Conservation (phyloP, 2,888 invertebrate genomes). For the Drosophila mimetica region DNA sequence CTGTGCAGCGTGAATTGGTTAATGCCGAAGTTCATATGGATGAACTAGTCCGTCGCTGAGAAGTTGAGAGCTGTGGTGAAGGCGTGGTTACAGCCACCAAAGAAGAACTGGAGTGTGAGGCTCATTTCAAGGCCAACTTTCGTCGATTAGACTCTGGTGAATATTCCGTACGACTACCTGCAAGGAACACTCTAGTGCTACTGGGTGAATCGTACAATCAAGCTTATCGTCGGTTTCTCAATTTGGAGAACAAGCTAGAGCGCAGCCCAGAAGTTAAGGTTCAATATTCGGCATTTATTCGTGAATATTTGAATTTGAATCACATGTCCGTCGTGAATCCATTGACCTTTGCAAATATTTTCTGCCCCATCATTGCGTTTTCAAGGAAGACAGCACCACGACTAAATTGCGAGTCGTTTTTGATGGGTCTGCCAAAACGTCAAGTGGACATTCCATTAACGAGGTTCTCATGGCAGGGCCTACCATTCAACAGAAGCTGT, state of each 20-base stretch:
- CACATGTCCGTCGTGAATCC: background rate
- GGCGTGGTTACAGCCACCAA: background rate
- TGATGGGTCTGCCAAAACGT: background rate
- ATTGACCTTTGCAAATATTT: background rate
- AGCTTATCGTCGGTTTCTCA: too few species aligned
- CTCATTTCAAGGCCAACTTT: background rate
- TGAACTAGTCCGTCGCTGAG: background rate
- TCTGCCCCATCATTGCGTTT: background rate
- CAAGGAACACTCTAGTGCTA: too few species aligned
- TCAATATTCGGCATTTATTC: background rate
- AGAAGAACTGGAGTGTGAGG: background rate
- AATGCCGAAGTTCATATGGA: background rate
- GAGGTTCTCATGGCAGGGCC: too few species aligned
- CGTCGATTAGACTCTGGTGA: background rate
- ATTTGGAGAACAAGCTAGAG: background rate
- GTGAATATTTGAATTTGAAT: background rate
- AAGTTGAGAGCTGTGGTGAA: background rate
- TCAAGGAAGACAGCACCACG: background rate
- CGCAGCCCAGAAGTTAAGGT: background rate
- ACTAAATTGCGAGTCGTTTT: conserved; percentile 1
- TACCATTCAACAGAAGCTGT: too few species aligned
- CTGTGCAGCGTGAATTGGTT: background rate
- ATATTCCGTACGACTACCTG: too few species aligned
- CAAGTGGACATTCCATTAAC: background rate
- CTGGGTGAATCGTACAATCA: too few species aligned